Conservation (phyloP, 2,113 vertebrate species). For the Leucopsar rothschildi region DNA sequence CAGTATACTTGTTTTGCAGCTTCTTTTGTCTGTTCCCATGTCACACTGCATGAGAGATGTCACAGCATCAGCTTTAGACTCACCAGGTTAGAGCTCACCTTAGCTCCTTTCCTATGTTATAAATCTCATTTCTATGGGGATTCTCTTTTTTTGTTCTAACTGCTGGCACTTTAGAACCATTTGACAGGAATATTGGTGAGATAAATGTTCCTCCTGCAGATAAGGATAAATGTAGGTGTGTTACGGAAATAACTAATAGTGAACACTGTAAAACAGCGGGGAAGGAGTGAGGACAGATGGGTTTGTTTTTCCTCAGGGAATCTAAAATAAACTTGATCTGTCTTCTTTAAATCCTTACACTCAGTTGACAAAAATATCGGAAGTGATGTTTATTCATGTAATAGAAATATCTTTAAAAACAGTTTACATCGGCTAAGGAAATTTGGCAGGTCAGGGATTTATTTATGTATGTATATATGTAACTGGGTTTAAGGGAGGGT, state of each 20-base stretch:
- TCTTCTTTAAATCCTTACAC: slow-evolving; percentile 52
- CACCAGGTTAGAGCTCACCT: not conserved
- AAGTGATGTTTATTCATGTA: slow-evolving; percentile 24
- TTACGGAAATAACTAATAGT: slow-evolving; percentile 42
- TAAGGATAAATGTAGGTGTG: slow-evolving; percentile 8
- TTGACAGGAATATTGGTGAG: slow-evolving; percentile 2
- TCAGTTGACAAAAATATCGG: not conserved
- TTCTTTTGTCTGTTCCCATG: not conserved
- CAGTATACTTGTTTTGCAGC: not conserved
- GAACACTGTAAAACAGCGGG: slow-evolving; percentile 1
- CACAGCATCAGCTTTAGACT: not conserved
- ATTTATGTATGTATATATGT: slow-evolving; percentile 19
- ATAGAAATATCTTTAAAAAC: not conserved
- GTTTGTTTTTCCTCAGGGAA: slow-evolving; percentile 53
- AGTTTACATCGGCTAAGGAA: not conserved
- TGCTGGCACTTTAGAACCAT: not conserved
- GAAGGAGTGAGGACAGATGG: slow-evolving; percentile 43
- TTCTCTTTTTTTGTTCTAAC: not conserved
- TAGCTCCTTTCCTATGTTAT: not conserved
- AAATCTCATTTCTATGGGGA: not conserved
- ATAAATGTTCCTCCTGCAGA: not conserved
- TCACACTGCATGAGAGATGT: rapidly evolving
- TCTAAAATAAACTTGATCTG: slow-evolving; percentile 56
- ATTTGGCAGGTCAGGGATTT: slow-evolving; percentile 18
- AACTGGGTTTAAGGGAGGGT: slow-evolving; percentile 16